Conservation (phyloP, 2,888 invertebrate species). For the Magallana nippona region DNA sequence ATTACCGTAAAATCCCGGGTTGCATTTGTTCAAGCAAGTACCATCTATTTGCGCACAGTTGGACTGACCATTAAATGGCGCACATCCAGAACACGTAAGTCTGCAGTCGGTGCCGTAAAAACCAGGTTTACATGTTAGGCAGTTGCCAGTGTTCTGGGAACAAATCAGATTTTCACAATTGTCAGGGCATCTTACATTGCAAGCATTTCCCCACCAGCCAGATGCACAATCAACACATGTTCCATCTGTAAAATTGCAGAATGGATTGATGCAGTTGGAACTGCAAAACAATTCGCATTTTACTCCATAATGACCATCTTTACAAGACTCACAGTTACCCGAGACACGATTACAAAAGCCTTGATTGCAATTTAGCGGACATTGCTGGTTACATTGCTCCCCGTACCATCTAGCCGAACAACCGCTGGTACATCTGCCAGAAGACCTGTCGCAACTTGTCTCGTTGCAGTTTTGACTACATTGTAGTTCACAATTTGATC, state of each 20-base stretch:
- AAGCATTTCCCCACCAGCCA: constrained; percentile 25
- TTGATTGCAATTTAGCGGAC: constrained; percentile 29
- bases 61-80: neutral
- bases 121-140: constrained; percentile 38
- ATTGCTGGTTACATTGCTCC: constrained; percentile 10
- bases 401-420: constrained; percentile 38
- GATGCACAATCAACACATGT: constrained; percentile 36
- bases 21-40: constrained; percentile 40
- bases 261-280: neutral
- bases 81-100: neutral
- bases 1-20: constrained; percentile 40
- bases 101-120: constrained; percentile 26
- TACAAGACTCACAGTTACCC: constrained; percentile 22
- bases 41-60: constrained; percentile 39
- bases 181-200: constrained; percentile 30
- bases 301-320: constrained; percentile 16
- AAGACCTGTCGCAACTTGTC: constrained; percentile 15
- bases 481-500: constrained; percentile 34
- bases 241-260: constrained; percentile 13
- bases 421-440: constrained; percentile 31
- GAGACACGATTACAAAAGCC: constrained; percentile 22
- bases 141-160: constrained; percentile 36
- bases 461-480: constrained; percentile 37
- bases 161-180: constrained; percentile 40
- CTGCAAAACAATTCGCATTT: constrained; percentile 25